These are phyloP conservation scores for Stegodyphus dumicola DNA, from an alignment of 1,140 invertebrate genomes.

Conservation along the genomic window DNA sequence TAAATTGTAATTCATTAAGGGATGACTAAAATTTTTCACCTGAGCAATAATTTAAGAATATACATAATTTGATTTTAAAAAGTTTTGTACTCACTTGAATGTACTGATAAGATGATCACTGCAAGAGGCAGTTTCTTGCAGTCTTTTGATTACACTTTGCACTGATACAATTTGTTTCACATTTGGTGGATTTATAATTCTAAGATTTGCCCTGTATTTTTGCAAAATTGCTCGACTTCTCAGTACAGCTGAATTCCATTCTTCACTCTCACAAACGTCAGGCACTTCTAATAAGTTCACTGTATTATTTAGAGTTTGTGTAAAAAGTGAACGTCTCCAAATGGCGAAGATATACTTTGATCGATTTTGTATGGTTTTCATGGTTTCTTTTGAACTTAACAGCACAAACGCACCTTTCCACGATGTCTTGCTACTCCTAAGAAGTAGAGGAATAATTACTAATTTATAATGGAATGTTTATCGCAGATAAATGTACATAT, in stretches of 20 bases:
- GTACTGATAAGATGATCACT: constrained; percentile 9
- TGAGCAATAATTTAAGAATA: neutral
- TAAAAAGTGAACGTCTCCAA: too few relatives aligned
- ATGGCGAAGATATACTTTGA: too few relatives aligned
- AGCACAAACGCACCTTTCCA: too few relatives aligned
- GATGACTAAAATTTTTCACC: neutral
- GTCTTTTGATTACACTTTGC: neutral
- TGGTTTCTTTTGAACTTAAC: too few relatives aligned
- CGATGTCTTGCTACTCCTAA: too few relatives aligned
- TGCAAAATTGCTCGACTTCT: constrained; percentile 1
- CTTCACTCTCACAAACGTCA: constrained; percentile 10
- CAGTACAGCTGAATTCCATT: constrained; percentile 8
- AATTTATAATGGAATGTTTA: too few relatives aligned
- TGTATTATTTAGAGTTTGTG: neutral
- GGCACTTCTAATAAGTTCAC: constrained; percentile 22
- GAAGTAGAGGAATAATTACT: too few relatives aligned
- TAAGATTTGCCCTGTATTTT: neutral
- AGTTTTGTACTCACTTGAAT: constrained; percentile 29
- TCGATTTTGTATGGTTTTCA: too few relatives aligned
- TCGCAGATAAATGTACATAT: too few relatives aligned
- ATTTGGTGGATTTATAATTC: too few relatives aligned
- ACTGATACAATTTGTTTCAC: neutral
- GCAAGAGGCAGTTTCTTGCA: neutral
- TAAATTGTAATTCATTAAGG: neutral
- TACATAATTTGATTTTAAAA: neutral